Evolutionary conservation across 2,797 vertebrate genomes (phyloP).

Genomic region (Myotis planiceps): DNA sequence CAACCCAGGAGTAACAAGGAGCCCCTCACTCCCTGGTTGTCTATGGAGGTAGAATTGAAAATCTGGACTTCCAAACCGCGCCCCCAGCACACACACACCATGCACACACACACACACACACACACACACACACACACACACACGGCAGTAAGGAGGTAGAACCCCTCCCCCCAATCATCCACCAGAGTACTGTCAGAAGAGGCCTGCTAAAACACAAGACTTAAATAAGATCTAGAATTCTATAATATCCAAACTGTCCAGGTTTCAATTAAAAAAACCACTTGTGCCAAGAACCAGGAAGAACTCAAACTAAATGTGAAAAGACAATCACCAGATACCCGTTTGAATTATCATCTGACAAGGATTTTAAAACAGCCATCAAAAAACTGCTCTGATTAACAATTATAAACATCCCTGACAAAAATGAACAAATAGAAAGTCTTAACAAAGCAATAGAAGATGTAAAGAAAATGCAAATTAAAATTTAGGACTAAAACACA

Average conservation of each 20-base stretch:
- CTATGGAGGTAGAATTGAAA: neutral
- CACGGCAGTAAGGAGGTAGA: neutral
- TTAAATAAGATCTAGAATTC: neutral
- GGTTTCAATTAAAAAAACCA: neutral
- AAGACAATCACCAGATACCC: neutral
- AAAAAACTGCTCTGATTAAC: neutral
- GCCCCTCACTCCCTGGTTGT: neutral
- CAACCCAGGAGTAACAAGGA: neutral
- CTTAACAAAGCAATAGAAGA: neutral
- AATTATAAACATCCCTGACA: neutral
- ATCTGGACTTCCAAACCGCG: neutral
- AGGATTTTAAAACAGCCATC: neutral
- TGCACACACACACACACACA: no score
- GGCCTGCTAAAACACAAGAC: neutral
- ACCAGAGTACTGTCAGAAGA: neutral
- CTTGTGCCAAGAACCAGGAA: neutral
- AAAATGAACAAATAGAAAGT: neutral
- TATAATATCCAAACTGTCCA: neutral
- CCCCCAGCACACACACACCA: no score
- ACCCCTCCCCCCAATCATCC: neutral
- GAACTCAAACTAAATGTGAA: neutral
- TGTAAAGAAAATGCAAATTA: neutral
- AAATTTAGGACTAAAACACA: constrained; percentile 12
- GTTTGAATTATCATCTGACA: neutral
- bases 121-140: neutral